A percentile compares a stretch with the other conserved stretches of the same genome.
Evolutionary conservation across 2,888 invertebrate species (phyloP).

Genomic region (Xestia xanthographa): DNA sequence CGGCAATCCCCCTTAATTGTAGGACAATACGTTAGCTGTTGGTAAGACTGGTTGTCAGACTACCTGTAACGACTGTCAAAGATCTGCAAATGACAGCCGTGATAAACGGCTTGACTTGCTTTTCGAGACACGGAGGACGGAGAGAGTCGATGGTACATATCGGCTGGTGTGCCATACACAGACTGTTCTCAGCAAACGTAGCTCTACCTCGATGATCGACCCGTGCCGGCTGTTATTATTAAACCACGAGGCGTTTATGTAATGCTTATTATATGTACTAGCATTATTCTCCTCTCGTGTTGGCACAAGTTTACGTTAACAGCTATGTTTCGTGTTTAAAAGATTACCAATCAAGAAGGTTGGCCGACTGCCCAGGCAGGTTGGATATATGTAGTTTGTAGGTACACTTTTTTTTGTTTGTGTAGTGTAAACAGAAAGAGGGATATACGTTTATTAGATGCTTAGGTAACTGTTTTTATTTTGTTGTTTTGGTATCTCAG

Average conservation of each 20-base stretch:
- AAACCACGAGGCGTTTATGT: not conserved
- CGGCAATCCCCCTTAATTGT: too few relatives aligned
- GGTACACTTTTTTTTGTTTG: not conserved
- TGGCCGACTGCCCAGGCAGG: conserved; percentile 15
- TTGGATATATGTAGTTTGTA: not conserved
- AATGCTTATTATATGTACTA: not conserved
- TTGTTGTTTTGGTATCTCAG: not conserved
- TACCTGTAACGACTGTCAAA: not conserved
- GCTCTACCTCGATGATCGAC: not conserved
- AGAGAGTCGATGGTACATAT: not conserved
- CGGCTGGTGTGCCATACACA: not conserved
- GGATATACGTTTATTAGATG: not conserved
- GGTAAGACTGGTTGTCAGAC: not conserved
- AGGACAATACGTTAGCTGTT: not conserved
- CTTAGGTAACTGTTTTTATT: not conserved
- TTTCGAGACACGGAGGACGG: not conserved
- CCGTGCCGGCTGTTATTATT: not conserved
- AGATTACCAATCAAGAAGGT: conserved; percentile 18
- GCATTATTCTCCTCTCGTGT: not conserved
- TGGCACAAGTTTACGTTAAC: not conserved
- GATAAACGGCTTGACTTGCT: not conserved
- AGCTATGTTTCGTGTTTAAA: conserved; percentile 1
- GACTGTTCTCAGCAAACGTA: rapidly evolving
- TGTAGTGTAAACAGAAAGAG: not conserved
- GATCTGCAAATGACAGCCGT: not conserved